These are phyloP conservation scores for Heliconius ethilla DNA, from an alignment of 2,888 invertebrate species.

Conservation along the genomic window DNA sequence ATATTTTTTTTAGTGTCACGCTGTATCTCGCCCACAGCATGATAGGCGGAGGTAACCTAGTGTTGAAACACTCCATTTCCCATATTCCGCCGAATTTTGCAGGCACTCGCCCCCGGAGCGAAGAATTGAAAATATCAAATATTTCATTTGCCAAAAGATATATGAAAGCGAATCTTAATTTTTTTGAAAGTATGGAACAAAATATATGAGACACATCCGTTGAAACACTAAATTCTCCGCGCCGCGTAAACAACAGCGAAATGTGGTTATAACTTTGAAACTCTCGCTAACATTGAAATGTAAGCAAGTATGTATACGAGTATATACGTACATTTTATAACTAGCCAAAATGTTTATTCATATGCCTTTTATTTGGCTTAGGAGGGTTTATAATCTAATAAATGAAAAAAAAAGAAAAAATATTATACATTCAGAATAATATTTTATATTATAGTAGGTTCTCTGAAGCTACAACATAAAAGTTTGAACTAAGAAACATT, in stretches of 20 bases:
- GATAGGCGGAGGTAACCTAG: no score
- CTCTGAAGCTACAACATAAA: background rate
- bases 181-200: background rate
- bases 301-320: background rate
- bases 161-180: background rate
- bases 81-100: no score
- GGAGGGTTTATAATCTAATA: background rate
- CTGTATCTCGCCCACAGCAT: no score
- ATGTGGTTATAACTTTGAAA: constrained; percentile 1
- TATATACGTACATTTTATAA: background rate
- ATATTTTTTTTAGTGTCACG: no score
- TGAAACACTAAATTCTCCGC: background rate
- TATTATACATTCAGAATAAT: no score
- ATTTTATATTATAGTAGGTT: background rate
- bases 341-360: background rate
- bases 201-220: background rate
- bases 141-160: no score
- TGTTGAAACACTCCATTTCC: no score
- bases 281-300: background rate
- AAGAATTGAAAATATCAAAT: no score
- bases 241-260: background rate
- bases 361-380: background rate
- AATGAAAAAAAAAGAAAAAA: no score
- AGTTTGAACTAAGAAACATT: background rate
- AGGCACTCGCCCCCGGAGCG: no score